phyloP scores from a whole-genome alignment of 2,113 vertebrate species.

The Cyphomyrus discorhynchus region DNA sequence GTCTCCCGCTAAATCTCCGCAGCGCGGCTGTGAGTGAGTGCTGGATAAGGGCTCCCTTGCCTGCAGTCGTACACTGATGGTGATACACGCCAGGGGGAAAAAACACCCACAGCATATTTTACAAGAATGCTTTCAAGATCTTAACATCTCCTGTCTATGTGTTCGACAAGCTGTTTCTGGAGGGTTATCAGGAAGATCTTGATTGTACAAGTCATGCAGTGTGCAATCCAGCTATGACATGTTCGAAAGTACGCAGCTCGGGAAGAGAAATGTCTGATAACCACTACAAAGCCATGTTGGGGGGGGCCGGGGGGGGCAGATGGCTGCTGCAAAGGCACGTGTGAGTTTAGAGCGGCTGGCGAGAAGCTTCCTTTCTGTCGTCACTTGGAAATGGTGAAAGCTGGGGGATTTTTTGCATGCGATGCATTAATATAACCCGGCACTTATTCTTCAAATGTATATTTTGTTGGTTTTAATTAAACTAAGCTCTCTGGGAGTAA shows the following conservation, averaged over 20 bases:
- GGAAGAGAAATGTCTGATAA: constrained; percentile 30
- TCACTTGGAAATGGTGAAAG: neutral
- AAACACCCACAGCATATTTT: constrained; percentile 37
- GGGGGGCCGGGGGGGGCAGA: neutral
- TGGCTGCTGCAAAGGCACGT: neutral
- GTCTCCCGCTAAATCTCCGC: constrained; percentile 19
- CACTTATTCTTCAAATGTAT: neutral
- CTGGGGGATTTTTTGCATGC: neutral
- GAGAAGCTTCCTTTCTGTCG: neutral
- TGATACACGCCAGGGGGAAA: constrained; percentile 43
- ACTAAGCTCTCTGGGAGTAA: neutral
- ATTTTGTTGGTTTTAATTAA: neutral
- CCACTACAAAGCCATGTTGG: neutral
- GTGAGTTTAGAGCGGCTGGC: neutral
- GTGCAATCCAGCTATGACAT: constrained; percentile 39
- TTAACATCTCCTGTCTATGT: constrained; percentile 37
- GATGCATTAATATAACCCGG: neutral
- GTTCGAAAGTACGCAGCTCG: constrained; percentile 31
- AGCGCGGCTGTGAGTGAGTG: constrained; percentile 28
- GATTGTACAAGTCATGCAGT: constrained; percentile 39
- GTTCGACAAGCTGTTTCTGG: constrained; percentile 44
- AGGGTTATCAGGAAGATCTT: constrained; percentile 33
- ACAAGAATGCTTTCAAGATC: constrained; percentile 52
- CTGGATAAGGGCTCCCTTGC: neutral
- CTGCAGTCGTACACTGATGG: constrained; percentile 30